phyloP scores from a whole-genome alignment of 2,888 invertebrate genomes.

The Synanthedon tipuliformis region DNA sequence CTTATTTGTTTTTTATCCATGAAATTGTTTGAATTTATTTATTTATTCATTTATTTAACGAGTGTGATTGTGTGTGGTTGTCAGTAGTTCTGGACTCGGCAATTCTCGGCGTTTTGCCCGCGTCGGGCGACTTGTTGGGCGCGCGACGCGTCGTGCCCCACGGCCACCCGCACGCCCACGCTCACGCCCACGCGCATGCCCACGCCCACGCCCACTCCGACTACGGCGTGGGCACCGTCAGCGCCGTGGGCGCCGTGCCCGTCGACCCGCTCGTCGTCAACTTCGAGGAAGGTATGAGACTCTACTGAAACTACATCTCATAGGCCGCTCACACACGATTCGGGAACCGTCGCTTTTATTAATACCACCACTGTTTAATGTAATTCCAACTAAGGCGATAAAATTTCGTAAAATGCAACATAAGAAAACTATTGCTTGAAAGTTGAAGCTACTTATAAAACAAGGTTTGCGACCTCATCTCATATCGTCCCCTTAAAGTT shows the following conservation, averaged over 20 bases:
- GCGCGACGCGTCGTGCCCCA: conserved; percentile 39
- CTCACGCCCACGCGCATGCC: conserved; percentile 13
- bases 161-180: conserved; percentile 25
- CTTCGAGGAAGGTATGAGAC: conserved; percentile 86
- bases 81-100: conserved; percentile 55
- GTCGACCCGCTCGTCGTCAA: conserved; percentile 81
- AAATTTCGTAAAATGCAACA: too few relatives aligned
- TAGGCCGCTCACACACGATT: background rate
- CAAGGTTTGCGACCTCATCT: too few relatives aligned
- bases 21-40: background rate
- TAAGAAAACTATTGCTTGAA: too few relatives aligned
- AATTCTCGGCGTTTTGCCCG: conserved; percentile 54
- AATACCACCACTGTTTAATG: too few relatives aligned
- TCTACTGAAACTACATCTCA: conserved; percentile 71
- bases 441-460: too few relatives aligned
- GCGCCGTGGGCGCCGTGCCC: conserved; percentile 29
- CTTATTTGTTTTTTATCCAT: too few relatives aligned
- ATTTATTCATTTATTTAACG: background rate
- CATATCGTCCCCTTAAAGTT: too few relatives aligned
- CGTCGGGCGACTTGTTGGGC: conserved; percentile 32
- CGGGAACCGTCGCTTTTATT: background rate
- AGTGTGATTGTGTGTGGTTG: background rate
- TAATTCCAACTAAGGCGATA: too few relatives aligned
- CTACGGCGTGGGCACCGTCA: conserved; percentile 5
- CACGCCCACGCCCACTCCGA: conserved; percentile 21